Base-by-base conservation (phyloP, 2,888 invertebrate genomes). In the Erebia aethiops region DNA sequence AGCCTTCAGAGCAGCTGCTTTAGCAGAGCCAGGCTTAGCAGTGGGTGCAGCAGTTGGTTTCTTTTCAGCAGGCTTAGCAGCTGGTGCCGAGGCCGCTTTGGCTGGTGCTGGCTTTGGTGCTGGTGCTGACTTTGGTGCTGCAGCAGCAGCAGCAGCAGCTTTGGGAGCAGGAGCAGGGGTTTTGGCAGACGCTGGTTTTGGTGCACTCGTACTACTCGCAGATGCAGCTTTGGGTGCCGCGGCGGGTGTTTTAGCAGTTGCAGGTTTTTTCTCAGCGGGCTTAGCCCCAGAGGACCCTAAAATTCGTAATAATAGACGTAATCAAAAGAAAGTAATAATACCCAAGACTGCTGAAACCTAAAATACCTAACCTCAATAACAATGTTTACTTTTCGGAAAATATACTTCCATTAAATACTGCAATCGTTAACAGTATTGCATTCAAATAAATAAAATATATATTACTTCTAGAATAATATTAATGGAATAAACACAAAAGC, bases 21-120 rank as follows among this genome's bases (percentile, higher is more conserved):
- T 94, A 63, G 94, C 92, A 49, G 94, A 92, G 14, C 94, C 94
- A 75, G 94, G 93, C 78, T 94, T 94, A 1, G 93, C 92, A 56
- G 92, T 80, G 14, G 92, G 93, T 51, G 82, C 76, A 16, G 91
- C 76, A 11, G 91, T 78, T 46, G 91, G 77, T 82, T 88, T 94
- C 83, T 90, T 92, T 77, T 91, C 92, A 62, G 85, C 84, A 26
- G 92, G 87, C 70, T 89, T 87, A 2, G 86, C 79, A 41, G 89
- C 84, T 46, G 94, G 87, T 9, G 89, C 84, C 10, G 90, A 79
- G 11, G 94, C 83, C 43, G 93, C 88, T 75, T 94, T 94, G 1
- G 91, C 85, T 11, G 94, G 86, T 16, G 91, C 90, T 74, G 92
- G 87, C 75, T 94, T 93, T 13, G 92, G 84, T 67, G 94, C 87